Conservation (phyloP, 2,113 vertebrate genomes). For the Salvator merianae region DNA sequence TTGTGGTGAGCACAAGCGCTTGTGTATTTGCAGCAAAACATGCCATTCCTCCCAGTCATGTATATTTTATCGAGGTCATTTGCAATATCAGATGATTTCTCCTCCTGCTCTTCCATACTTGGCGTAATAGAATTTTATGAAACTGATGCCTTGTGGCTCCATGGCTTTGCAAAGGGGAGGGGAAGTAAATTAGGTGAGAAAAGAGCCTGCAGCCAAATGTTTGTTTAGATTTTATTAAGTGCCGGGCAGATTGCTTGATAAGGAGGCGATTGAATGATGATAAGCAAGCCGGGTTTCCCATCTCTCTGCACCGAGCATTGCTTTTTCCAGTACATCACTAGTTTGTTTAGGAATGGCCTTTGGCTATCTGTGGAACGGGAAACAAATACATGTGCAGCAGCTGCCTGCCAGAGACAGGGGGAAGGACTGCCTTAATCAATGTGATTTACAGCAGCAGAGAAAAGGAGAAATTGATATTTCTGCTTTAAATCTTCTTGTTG, state of each 20-base stretch:
- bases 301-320: background rate
- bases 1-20: background rate
- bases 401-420: too few species aligned
- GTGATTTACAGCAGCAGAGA: too few species aligned
- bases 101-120: background rate
- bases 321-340: background rate
- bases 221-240: background rate
- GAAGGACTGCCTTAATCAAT: too few species aligned
- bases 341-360: background rate
- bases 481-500: too few species aligned
- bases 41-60: background rate
- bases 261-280: background rate
- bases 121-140: background rate
- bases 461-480: too few species aligned
- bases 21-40: constrained; percentile 3
- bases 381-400: background rate
- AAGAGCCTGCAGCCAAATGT: background rate
- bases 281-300: background rate
- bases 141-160: background rate
- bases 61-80: constrained; percentile 1
- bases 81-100: background rate
- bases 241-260: background rate
- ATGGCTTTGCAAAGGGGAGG: background rate
- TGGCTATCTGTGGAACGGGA: background rate
- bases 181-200: background rate